Evolutionary conservation across 2,888 invertebrate species (phyloP), one percentile per base, ranked within the genome.

Genomic region (Cancer borealis): DNA sequence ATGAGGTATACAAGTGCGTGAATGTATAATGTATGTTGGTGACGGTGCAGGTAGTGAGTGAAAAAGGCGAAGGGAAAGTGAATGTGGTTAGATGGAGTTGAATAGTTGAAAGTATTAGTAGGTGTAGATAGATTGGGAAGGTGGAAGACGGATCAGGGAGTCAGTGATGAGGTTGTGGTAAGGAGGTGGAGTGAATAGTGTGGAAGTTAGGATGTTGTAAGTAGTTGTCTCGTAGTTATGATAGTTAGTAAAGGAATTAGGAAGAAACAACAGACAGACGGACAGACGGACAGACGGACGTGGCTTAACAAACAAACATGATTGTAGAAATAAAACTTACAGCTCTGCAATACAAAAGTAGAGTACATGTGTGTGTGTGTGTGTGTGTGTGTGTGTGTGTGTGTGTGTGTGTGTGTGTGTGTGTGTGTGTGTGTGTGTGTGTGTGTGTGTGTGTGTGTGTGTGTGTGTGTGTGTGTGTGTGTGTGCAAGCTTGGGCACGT

Each of bases 391-490:
- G 54, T n/a, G 91, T 39, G 60, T 10, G 30, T 54, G 12, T n/a
- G 17, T 6, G 26, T 45, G 45, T 89, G 89, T 89, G 21, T 89
- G 89, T 89, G 49, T 89, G 88, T 87, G 88, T 87, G 2, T 2
- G 30, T 87, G n/a, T 26, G 88, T n/a, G 89, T 46, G 26, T 89
- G 46, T 45, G 14, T 47, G 46, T 46, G 47, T 46, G 79, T 79
- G 79, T 79, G 79, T 79, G 46, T 91, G 12, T 30, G 91, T n/a
- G 88, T 89, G 89, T 84, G 21, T 46, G 89, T 17, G 47, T 84
- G 47, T 14, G 89, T 73, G 21, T 73, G 79, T 79, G 79, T 79
- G 30, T 79, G 79, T 21, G 79, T 30, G 79, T 79, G 30, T 79
- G 79, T 79, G 30, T 54, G 66, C 1, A n/a, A n/a, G 66, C n/a